These are phyloP conservation scores for Bombus soroeensis DNA, from an alignment of 1,140 invertebrate species.

Conservation along the genomic window DNA sequence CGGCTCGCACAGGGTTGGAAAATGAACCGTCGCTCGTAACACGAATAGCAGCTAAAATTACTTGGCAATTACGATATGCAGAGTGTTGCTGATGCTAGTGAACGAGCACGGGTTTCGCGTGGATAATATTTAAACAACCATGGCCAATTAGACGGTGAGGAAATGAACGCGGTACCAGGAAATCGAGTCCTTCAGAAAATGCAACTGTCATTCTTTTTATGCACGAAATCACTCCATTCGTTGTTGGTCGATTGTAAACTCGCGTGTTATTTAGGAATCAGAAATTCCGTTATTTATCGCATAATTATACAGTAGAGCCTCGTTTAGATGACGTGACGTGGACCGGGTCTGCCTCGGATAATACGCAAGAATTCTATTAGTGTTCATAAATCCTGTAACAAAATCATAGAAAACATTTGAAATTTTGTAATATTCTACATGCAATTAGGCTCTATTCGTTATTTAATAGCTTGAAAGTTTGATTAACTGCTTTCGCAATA, in stretches of 20 bases:
- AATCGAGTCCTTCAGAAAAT: background rate
- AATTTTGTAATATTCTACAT: too few relatives aligned
- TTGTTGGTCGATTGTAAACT: background rate
- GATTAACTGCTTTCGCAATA: too few relatives aligned
- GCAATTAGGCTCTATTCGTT: too few relatives aligned
- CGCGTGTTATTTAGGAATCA: background rate
- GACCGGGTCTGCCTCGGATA: too few relatives aligned
- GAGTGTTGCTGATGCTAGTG: background rate
- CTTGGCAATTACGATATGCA: slow-evolving; percentile 45
- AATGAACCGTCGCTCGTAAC: slow-evolving; percentile 9
- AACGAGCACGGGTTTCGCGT: background rate
- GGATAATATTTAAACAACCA: slow-evolving; percentile 25
- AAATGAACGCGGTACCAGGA: background rate
- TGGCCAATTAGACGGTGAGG: background rate
- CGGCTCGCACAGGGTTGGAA: background rate
- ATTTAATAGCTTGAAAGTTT: too few relatives aligned
- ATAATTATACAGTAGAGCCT: too few relatives aligned
- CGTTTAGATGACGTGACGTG: too few relatives aligned
- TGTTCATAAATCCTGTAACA: too few relatives aligned
- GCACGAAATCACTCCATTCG: background rate
- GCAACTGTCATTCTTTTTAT: background rate
- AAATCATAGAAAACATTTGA: too few relatives aligned
- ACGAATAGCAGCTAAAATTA: slow-evolving; percentile 44
- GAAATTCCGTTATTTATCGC: too few relatives aligned
- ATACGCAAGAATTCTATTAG: too few relatives aligned